Percentiles rank a stretch among this genome's conserved stretches.
phyloP scores from a whole-genome alignment of 1,140 invertebrate genomes.

The Hypsibius dujardini region DNA sequence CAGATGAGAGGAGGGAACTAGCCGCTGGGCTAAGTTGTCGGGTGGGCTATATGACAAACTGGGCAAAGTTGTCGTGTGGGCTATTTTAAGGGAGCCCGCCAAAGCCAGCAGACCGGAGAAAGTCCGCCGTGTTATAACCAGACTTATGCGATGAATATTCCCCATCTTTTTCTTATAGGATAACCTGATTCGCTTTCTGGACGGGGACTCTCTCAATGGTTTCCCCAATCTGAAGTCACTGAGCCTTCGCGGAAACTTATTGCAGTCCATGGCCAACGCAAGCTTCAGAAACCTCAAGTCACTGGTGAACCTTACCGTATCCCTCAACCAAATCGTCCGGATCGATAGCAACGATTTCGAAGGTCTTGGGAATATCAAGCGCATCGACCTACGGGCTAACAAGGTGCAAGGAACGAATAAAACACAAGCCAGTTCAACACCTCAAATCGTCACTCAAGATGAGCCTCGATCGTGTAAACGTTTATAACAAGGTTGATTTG shows the following conservation, averaged over 20 bases:
- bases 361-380: neutral
- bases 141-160: too few relatives aligned
- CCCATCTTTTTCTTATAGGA: neutral
- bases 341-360: neutral
- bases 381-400: neutral
- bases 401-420: neutral
- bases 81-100: too few relatives aligned
- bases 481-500: too few relatives aligned
- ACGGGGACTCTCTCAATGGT: neutral
- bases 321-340: neutral
- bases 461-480: too few relatives aligned
- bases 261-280: neutral
- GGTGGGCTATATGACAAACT: too few relatives aligned
- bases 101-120: too few relatives aligned
- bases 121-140: too few relatives aligned
- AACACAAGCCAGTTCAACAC: too few relatives aligned
- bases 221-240: neutral
- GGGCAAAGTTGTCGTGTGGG: too few relatives aligned
- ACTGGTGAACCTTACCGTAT: neutral
- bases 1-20: too few relatives aligned
- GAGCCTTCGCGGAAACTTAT: constrained; percentile 3
- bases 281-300: neutral
- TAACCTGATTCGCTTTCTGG: neutral
- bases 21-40: too few relatives aligned
- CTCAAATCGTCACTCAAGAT: too few relatives aligned